Evolutionary conservation across 2,113 vertebrate species (phyloP), one percentile per base, ranked within the genome.

Genomic region (Paraplagusia blochii): DNA sequence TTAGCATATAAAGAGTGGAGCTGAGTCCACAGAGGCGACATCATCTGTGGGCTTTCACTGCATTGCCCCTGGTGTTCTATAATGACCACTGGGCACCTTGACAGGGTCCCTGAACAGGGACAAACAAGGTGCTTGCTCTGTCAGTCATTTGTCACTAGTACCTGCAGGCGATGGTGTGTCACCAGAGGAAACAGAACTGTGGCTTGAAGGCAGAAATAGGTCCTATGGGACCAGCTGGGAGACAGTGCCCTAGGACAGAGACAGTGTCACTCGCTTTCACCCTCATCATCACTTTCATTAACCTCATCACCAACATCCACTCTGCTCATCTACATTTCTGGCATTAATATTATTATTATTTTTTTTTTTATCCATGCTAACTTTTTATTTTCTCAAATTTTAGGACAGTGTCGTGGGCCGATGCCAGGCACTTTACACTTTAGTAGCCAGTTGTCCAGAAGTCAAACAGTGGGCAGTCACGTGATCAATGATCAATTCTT

Each of bases 1-100:
- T 91, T 91, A 89, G 83, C 89, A 91, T 91, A 85, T 84, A 88
- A 89, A 90, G 90, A 90, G 84, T 58, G 77, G 75, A 85, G 73
- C 74, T 64, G 58, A 74, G 67, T 70, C 70, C 64, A 69, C 69
- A 52, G 61, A 52, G 75, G 62, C 7, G 18, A 69, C 51, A 56
- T 80, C 68, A 76, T 78, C 43, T 62, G 67, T 29, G 69, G 66
- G 58, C 36, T 43, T 76, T 57, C 49, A 52, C 44, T 54, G 54
- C 48, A 60, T 39, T 76, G 62, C 64, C 58, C 46, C 66, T 35
- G 59, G 63, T 80, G 58, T 40, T 77, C 59, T 58, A 53, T 78
- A 74, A 84, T 73, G 80, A 83, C 83, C 60, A 58, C 43, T 1
- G 60, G 65, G 81, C 53, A 61, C 47, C 66, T 65, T 62, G 19